A percentile compares a stretch with the other conserved stretches of the same genome.
These are phyloP conservation scores for Capitulum mitella DNA, from an alignment of 2,888 invertebrate species.

Conservation along the genomic window DNA sequence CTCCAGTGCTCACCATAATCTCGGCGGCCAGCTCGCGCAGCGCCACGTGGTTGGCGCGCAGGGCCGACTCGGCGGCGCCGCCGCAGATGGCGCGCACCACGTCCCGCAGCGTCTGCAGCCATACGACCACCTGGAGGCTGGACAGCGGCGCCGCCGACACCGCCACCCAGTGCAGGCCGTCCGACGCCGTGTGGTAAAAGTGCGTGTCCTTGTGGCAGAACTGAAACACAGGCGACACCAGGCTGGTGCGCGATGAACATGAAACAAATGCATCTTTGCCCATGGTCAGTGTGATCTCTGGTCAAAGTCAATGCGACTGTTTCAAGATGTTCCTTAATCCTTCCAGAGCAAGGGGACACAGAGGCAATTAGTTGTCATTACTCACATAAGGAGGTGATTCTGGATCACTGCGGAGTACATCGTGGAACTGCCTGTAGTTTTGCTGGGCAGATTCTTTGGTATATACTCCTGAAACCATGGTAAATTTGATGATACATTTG, in stretches of 20 bases:
- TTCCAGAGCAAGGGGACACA: no score
- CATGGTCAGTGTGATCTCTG: no score
- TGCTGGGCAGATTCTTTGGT: neutral
- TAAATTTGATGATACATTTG: no score
- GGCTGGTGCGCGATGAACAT: no score
- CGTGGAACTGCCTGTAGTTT: neutral
- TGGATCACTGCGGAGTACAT: neutral
- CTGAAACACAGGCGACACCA: no score
- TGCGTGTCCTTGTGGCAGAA: neutral
- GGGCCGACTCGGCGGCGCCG: neutral
- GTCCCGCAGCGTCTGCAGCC: neutral
- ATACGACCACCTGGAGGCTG: neutral
- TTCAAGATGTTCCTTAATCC: no score
- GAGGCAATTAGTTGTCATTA: no score
- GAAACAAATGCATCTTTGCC: no score
- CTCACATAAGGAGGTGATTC: conserved; percentile 1
- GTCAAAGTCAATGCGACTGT: no score
- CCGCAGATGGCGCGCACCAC: conserved; percentile 10
- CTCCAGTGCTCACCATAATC: neutral
- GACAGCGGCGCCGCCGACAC: neutral
- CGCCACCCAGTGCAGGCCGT: conserved; percentile 1
- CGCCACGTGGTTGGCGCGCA: neutral
- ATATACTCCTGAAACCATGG: neutral
- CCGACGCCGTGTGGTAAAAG: neutral
- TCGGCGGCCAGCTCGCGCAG: neutral